Evolutionary conservation across 2,797 vertebrate species (phyloP), one percentile per base, ranked within the genome.

Genomic region (Perodicticus potto): DNA sequence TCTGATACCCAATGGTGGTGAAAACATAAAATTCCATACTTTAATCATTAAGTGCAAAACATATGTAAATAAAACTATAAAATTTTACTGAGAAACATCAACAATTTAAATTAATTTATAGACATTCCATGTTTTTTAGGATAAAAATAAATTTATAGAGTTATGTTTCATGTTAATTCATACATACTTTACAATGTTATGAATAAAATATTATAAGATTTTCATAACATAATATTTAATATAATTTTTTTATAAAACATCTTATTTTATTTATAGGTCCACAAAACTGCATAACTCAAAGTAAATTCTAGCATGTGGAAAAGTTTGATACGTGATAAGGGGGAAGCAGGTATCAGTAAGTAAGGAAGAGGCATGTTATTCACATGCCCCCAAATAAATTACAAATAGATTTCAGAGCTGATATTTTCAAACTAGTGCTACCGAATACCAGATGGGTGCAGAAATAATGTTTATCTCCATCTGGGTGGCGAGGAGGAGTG

Each of bases 1-100:
- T 73, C 82, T 11, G 43, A 55, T 76, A 91, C 45, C 55, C 14
- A 74, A 22, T 34, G 40, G 19, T 32, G 67, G 59, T 84, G 45
- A 87, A 87, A 84, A 80, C 23, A 59, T 86, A 73, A 93, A 96
- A 32, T 74, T 43, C 10, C 57, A 63, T 82, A 32, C 3, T 61
- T n/a, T 40, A 69, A 55, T 76, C 34, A 61, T 37, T 63, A 72
- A 72, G 4, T 53, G 7, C n/a, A 61, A 23, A 83, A 76, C 83
- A 6, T 8, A 70, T 16, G 11, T 87, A 59, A 77, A 29, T 74
- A 69, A 59, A 85, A 67, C 11, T 72, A 12, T 1, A 14, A 34
- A 93, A 59, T 9, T 84, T 78, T 80, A 84, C n/a, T 87, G 27
- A 65, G 59, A 88, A 91, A 78, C 29, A 40, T 13, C 45, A 73